Conservation (phyloP, 2,797 vertebrate genomes). For the Syngnathus rostellatus region DNA sequence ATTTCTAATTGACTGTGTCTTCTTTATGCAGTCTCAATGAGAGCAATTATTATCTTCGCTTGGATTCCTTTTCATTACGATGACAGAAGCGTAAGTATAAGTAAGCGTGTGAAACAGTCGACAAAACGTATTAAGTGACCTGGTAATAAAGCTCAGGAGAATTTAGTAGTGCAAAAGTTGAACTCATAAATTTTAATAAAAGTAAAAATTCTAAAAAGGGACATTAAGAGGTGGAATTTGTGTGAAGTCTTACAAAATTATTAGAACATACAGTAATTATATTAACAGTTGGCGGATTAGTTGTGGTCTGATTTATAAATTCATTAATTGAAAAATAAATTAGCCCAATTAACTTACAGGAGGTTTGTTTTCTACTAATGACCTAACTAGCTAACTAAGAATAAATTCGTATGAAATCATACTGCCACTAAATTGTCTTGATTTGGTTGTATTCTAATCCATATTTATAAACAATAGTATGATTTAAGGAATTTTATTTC, state of each 20-base stretch:
- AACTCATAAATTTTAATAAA: background rate
- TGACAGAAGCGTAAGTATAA: background rate
- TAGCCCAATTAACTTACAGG: too few species aligned
- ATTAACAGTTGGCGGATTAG: too few species aligned
- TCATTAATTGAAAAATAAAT: too few species aligned
- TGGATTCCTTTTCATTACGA: background rate
- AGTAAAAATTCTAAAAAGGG: too few species aligned
- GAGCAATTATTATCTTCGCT: background rate
- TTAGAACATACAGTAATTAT: slow-evolving; percentile 19
- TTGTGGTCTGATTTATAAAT: background rate
- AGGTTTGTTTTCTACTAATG: too few species aligned
- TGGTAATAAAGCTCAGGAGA: background rate
- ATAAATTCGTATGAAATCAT: too few species aligned
- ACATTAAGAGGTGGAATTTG: background rate
- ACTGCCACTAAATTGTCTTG: too few species aligned
- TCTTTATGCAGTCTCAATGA: background rate
- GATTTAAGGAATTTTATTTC: too few species aligned
- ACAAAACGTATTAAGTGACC: background rate
- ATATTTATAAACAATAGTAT: too few species aligned
- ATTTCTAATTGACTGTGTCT: background rate
- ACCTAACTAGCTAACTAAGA: too few species aligned
- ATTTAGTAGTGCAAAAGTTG: background rate
- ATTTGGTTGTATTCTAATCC: too few species aligned
- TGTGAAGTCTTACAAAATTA: background rate
- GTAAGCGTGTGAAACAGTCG: background rate